Conservation (phyloP, 2,797 vertebrate species). For the Microchirus variegatus region DNA sequence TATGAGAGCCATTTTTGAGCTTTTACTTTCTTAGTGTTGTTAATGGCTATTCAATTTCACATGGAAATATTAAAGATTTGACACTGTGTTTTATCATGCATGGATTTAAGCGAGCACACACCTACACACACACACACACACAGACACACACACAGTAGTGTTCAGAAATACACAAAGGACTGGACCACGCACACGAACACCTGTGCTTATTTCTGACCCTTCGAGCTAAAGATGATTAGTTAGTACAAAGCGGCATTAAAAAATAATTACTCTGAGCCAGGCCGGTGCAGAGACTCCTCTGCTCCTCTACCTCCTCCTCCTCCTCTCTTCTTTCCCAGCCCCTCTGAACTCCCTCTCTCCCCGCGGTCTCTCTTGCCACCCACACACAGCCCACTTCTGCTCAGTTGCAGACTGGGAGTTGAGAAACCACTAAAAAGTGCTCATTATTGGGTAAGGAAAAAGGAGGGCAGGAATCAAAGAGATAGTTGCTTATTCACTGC, state of each 20-base stretch:
- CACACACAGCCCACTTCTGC: conserved; percentile 49
- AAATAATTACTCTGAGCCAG: conserved; percentile 30
- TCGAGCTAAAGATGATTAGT: conserved; percentile 50
- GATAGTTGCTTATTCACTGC: conserved; percentile 47
- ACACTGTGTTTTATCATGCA: neutral
- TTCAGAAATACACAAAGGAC: neutral
- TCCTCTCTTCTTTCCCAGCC: conserved; percentile 16
- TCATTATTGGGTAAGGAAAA: conserved; percentile 80
- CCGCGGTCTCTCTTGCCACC: conserved; percentile 42
- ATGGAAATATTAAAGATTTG: too few relatives aligned
- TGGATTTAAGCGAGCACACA: neutral
- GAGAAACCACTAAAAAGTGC: conserved; percentile 77
- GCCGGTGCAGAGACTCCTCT: conserved; percentile 11
- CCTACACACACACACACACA: neutral
- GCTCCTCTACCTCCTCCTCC: conserved; percentile 6
- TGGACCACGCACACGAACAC: conserved; percentile 16
- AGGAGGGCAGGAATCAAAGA: conserved; percentile 71
- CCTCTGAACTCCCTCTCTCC: conserved; percentile 8
- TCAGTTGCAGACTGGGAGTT: conserved; percentile 63
- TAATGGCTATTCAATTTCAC: too few relatives aligned
- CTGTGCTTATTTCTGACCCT: conserved; percentile 26
- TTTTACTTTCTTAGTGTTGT: neutral
- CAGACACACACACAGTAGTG: neutral
- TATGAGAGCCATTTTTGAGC: neutral
- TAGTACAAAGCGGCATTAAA: conserved; percentile 40